Evolutionary conservation across 2,113 vertebrate species (phyloP).

Genomic region (Strix aluco): DNA sequence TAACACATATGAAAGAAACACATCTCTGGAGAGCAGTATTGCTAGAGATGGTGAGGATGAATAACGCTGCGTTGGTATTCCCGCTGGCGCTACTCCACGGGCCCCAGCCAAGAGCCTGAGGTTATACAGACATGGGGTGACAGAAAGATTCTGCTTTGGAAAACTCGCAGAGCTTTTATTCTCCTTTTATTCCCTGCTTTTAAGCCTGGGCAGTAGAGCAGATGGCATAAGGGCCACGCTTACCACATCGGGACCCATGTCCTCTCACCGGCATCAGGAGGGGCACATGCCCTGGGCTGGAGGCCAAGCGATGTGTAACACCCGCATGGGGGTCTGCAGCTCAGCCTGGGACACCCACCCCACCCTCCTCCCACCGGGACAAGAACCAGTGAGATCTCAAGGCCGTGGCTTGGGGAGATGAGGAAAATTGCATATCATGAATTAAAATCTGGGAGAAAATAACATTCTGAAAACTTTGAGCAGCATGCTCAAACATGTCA

Average conservation of each 20-base stretch:
- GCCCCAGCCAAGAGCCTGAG: not conserved
- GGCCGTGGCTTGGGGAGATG: not conserved
- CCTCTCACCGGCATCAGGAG: not conserved
- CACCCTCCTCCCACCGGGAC: not conserved
- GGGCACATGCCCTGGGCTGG: not conserved
- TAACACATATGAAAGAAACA: not conserved
- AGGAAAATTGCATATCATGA: not conserved
- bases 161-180: not conserved
- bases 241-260: rapidly evolving
- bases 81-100: not conserved
- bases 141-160: not conserved
- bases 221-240: not conserved
- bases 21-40: not conserved
- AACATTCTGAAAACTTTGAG: not conserved
- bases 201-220: not conserved
- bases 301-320: not conserved
- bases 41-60: not conserved
- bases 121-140: not conserved
- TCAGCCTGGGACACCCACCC: not conserved
- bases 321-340: not conserved
- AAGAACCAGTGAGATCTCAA: not conserved
- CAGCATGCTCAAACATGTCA: not conserved
- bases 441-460: not conserved
- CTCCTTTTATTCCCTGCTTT: not conserved
- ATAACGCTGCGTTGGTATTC: not conserved